A percentile compares a stretch with the other conserved stretches of the same genome.
These are phyloP conservation scores for Enteromius thamalakanensis DNA, from an alignment of 2,797 vertebrate genomes.

Conservation along the genomic window DNA sequence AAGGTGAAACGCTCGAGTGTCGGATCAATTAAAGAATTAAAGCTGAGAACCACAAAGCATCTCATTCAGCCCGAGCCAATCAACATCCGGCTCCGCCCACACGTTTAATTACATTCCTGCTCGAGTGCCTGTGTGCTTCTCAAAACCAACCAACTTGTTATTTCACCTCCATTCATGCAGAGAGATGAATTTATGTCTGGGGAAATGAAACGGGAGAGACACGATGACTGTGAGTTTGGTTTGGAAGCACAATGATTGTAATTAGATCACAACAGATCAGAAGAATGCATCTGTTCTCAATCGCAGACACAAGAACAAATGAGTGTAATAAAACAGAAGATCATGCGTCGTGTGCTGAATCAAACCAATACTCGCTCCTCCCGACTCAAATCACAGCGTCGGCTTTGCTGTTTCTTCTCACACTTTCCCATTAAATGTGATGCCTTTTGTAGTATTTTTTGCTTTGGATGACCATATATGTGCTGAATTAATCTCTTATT, in stretches of 20 bases:
- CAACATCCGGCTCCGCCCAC: conserved; percentile 5
- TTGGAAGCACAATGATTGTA: not conserved
- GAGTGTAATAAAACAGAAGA: not conserved
- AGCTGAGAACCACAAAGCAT: conserved; percentile 10
- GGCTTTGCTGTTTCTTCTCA: not conserved
- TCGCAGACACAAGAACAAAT: not conserved
- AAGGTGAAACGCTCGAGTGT: not conserved
- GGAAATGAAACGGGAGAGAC: conserved; percentile 6
- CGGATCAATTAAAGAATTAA: not conserved
- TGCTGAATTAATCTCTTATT: not conserved
- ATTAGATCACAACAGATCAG: not conserved
- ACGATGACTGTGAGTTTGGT: not conserved
- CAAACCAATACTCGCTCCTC: not conserved
- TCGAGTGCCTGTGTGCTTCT: not conserved
- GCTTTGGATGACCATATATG: not conserved
- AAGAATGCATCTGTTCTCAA: not conserved
- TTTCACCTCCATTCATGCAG: conserved; percentile 33
- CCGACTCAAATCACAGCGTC: not conserved
- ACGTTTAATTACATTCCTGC: conserved; percentile 1
- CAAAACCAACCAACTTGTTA: conserved; percentile 29
- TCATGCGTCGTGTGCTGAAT: not conserved
- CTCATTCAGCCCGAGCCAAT: conserved; percentile 20
- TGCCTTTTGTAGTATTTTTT: not conserved
- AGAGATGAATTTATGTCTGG: conserved; percentile 4
- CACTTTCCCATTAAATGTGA: not conserved